A percentile compares a stretch with the other conserved stretches of the same genome.
These are phyloP conservation scores for Ferrisia virgata DNA, from an alignment of 2,888 invertebrate species.

Conservation along the genomic window DNA sequence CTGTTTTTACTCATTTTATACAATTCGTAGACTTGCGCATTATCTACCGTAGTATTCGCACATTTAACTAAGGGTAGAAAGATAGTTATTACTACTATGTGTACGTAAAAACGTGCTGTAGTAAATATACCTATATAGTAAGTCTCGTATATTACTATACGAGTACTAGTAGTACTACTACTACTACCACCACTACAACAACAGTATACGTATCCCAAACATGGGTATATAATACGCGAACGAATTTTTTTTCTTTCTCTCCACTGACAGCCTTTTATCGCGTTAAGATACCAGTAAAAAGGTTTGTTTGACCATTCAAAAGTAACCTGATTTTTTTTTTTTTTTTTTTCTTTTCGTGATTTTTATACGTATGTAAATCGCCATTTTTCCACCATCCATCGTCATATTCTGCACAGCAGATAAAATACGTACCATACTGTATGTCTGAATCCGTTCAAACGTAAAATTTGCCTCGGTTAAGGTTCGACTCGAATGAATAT, in stretches of 20 bases:
- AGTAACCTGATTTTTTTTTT: conserved; percentile 3
- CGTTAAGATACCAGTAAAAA: not conserved
- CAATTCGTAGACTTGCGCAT: not conserved
- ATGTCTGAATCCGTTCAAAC: not conserved
- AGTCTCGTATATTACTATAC: no score
- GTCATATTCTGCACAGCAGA: not conserved
- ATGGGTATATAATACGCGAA: not conserved
- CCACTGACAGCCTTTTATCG: not conserved
- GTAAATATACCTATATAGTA: no score
- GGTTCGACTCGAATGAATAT: not conserved
- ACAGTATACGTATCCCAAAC: not conserved
- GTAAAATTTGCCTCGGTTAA: not conserved
- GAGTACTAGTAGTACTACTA: no score
- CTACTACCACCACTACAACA: not conserved
- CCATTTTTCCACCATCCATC: not conserved
- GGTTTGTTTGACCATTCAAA: conserved; percentile 11
- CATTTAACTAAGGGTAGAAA: not conserved
- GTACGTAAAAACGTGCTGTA: not conserved
- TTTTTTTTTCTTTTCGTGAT: no score
- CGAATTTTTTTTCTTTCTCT: not conserved
- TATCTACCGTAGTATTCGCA: not conserved
- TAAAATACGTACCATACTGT: not conserved
- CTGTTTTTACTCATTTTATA: not conserved
- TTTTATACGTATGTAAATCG: not conserved
- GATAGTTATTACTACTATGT: no score